Evolutionary conservation across 2,888 invertebrate species (phyloP).

Genomic region (Drosophila prolongata): DNA sequence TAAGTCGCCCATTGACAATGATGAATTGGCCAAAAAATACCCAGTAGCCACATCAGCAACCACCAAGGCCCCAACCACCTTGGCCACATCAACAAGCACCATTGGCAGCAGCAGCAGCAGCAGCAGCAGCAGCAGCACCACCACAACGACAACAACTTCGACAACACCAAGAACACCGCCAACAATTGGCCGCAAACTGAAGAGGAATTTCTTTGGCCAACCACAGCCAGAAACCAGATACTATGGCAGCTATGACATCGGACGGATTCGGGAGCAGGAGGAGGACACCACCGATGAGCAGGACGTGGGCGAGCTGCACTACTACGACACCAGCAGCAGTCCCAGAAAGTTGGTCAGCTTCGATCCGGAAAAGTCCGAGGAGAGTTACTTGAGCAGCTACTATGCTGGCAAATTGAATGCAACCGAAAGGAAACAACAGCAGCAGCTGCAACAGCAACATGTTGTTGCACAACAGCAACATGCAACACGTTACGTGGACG

Average conservation of each 20-base stretch:
- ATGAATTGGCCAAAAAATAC: constrained; percentile 56
- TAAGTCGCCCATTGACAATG: constrained; percentile 62
- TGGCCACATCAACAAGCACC: constrained; percentile 8
- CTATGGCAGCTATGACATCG: constrained; percentile 25
- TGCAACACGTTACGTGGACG: constrained; percentile 27
- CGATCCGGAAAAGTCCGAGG: constrained; percentile 31
- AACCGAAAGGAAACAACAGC: constrained; percentile 1
- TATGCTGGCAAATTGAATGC: constrained; percentile 13
- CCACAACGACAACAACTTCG: constrained; percentile 2
- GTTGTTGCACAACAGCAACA: neutral
- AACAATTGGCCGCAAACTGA: constrained; percentile 48
- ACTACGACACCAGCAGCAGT: constrained; percentile 37
- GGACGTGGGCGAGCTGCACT: constrained; percentile 59
- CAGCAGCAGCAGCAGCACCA: constrained; percentile 7
- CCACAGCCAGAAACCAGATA: constrained; percentile 4
- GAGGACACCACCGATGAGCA: constrained; percentile 15
- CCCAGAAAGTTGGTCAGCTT: constrained; percentile 18
- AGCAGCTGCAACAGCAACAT: neutral
- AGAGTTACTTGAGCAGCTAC: constrained; percentile 52
- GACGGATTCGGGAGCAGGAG: constrained; percentile 10
- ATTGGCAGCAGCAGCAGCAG: constrained; percentile 6
- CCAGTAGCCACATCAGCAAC: constrained; percentile 16
- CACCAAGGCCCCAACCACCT: constrained; percentile 11
- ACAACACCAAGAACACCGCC: constrained; percentile 1
- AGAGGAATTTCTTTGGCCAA: constrained; percentile 21